Evolutionary conservation across 2,797 vertebrate genomes (phyloP).

Genomic region (Periparus ater): DNA sequence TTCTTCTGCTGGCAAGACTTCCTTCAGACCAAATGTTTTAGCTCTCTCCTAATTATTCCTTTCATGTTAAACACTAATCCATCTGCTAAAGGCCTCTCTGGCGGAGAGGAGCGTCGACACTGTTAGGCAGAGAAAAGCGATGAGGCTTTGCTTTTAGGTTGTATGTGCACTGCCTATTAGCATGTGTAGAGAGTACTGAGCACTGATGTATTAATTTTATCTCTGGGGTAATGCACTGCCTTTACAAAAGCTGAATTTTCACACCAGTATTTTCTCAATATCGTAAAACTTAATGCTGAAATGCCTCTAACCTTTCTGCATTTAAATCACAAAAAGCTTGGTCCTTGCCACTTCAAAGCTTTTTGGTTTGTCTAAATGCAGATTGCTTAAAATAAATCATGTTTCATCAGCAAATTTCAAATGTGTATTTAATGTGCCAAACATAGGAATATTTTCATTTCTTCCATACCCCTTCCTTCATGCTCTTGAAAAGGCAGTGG

Average conservation of each 20-base stretch:
- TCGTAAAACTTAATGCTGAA: neutral
- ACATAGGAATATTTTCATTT: neutral
- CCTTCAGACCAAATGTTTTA: constrained; percentile 64
- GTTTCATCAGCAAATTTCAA: neutral
- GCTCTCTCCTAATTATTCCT: constrained; percentile 63
- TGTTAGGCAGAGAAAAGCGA: constrained; percentile 56
- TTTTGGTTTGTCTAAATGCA: constrained; percentile 42
- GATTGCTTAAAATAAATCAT: neutral
- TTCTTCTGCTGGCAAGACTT: constrained; percentile 70
- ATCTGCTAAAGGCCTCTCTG: constrained; percentile 65
- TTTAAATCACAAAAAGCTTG: constrained; percentile 54
- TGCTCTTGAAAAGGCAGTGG: constrained; percentile 75
- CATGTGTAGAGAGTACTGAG: constrained; percentile 66
- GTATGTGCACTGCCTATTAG: constrained; percentile 67
- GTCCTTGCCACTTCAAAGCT: neutral
- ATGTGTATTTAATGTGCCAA: neutral
- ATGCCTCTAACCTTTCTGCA: constrained; percentile 30
- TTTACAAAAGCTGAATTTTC: constrained; percentile 72
- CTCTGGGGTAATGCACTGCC: constrained; percentile 70
- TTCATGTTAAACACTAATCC: constrained; percentile 72
- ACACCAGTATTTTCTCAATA: neutral
- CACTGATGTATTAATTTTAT: constrained; percentile 71
- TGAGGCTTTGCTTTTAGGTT: constrained; percentile 68
- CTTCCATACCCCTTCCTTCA: neutral
- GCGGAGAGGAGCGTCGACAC: neutral